These are phyloP conservation scores for Lepidocyrtinus sp. DNA, from an alignment of 2,888 invertebrate genomes.

Conservation along the genomic window DNA sequence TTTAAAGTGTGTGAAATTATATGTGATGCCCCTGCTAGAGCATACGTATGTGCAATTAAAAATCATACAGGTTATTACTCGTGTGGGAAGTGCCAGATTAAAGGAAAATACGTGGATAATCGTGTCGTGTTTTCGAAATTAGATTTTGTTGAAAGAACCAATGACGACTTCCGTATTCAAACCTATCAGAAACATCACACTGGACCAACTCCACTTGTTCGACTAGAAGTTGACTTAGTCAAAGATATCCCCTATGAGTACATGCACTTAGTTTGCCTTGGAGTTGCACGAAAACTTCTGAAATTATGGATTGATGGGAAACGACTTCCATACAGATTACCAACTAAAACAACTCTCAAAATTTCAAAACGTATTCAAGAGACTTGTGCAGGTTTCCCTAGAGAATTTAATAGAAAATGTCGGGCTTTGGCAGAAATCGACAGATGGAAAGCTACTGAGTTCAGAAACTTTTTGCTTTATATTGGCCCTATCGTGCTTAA, in stretches of 20 bases:
- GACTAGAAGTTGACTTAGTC: not conserved
- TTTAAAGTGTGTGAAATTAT: not conserved
- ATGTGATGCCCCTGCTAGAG: slow-evolving; percentile 21
- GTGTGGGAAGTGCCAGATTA: slow-evolving; percentile 2
- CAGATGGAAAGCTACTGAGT: slow-evolving; percentile 70
- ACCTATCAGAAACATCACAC: not conserved
- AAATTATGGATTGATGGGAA: not conserved
- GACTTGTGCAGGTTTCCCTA: not conserved
- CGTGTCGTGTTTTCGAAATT: not conserved
- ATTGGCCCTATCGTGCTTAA: slow-evolving; percentile 47
- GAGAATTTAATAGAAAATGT: slow-evolving; percentile 69
- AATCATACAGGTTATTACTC: not conserved
- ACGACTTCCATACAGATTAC: not conserved
- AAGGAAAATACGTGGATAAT: slow-evolving; percentile 1
- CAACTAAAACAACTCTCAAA: not conserved
- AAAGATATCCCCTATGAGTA: not conserved
- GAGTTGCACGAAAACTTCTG: slow-evolving; percentile 19
- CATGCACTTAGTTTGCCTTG: slow-evolving; percentile 17
- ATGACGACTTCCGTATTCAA: not conserved
- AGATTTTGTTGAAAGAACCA: not conserved
- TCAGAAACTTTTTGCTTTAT: slow-evolving; percentile 34
- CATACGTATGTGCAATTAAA: not conserved
- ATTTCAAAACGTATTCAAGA: not conserved
- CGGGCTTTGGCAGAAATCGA: slow-evolving; percentile 63
- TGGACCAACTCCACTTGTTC: not conserved